Evolutionary conservation across 2,113 vertebrate genomes (phyloP), one percentile per base, ranked within the genome.

Genomic region (Anhinga anhinga): DNA sequence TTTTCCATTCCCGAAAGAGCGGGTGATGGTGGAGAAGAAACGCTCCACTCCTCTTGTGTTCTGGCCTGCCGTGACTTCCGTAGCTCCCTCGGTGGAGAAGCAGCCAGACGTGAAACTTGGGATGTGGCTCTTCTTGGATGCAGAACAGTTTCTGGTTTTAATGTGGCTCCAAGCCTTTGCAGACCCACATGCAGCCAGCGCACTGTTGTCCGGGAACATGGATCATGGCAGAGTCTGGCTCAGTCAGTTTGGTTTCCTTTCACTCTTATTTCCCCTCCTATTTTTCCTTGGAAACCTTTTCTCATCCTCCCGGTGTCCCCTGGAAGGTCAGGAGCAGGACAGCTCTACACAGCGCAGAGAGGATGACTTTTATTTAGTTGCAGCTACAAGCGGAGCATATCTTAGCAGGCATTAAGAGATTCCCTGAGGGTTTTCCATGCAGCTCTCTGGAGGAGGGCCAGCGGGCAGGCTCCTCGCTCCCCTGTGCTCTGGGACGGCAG

Each of bases 401-500:
- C 23, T 73, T 21, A 38, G 65, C 52, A 45, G 59, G 29, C 20
- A 14, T 12, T 15, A 7, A 9, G 82, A 82, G 53, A 20, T 32
- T 59, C 71, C 62, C 21, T 27, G 32, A 27, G 40, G 20, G 9
- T 76, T 80, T 93, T 71, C 52, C 14, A 1, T 66, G 62, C 17
- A 17, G 40, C 42, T 40, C 11, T 56, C 42, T 58, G 58, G 58
- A 52, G 34, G 44, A 73, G 49, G 45, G 36, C 70, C 3, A 3
- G 25, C 15, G 38, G 45, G 49, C 86, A 71, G 34, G 30, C n/a
- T 56, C 11, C 82, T 53, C 4, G 2, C 55, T 86, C 63, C 62
- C 14, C 29, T 1, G 0, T 32, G 59, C 44, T 47, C 62, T 3
- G 4, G 25, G 20, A 17, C 1, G 2, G 21, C 20, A 11, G 13